These are phyloP conservation scores for Apis laboriosa DNA, from an alignment of 1,140 invertebrate species.

Conservation along the genomic window DNA sequence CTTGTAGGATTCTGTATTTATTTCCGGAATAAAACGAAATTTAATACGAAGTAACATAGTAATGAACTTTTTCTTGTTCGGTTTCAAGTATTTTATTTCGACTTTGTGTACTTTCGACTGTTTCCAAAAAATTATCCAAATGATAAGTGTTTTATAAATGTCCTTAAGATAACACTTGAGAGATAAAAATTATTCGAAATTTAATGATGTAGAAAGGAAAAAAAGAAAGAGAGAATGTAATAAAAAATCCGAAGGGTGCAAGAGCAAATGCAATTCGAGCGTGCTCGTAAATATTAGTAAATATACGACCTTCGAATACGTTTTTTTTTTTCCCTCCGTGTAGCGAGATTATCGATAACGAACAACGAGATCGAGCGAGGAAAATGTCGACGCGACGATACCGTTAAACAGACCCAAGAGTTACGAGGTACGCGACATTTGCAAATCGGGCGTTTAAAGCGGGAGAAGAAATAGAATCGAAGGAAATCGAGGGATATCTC, in stretches of 20 bases:
- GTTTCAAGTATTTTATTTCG: too few species aligned
- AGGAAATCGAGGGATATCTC: slow-evolving; percentile 12
- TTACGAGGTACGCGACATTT: slow-evolving; percentile 16
- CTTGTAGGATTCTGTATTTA: too few species aligned
- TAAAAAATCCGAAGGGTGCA: background rate
- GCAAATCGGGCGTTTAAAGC: slow-evolving; percentile 35
- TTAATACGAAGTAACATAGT: too few species aligned
- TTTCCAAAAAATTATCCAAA: too few species aligned
- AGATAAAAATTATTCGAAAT: background rate
- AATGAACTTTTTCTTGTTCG: too few species aligned
- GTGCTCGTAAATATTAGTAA: background rate
- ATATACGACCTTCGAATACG: background rate
- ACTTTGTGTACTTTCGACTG: too few species aligned
- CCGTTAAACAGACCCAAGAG: slow-evolving; percentile 51
- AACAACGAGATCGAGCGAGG: background rate
- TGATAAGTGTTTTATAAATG: too few species aligned
- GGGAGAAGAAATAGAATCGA: slow-evolving; percentile 18
- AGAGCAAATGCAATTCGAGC: background rate
- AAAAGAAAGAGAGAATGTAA: background rate
- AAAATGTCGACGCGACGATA: background rate
- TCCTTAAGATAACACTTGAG: too few species aligned
- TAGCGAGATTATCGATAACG: slow-evolving; percentile 12
- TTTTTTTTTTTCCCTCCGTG: background rate
- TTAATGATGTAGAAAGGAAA: background rate
- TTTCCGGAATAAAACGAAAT: too few species aligned